Evolutionary conservation across 1,140 invertebrate genomes (phyloP), one percentile per base, ranked within the genome.

Genomic region (Brachionus asplanchnoidis): DNA sequence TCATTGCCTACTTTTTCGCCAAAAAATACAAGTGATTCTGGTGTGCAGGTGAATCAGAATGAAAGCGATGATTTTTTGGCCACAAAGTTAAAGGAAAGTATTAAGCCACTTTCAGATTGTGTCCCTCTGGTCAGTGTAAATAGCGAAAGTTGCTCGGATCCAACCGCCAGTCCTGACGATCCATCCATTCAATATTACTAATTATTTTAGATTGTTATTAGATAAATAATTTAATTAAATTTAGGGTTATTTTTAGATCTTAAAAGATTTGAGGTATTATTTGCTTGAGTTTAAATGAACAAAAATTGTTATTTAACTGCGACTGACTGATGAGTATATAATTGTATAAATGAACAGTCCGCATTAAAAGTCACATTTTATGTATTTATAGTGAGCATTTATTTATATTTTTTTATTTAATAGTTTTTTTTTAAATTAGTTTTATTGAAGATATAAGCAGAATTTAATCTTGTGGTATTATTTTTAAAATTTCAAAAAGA

Each of bases 21-120:
- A 17, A 73, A 73, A 73, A 73, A 42, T 73, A 40, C 68, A 4
- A 17, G 68, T 42, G 68, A 73, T 20, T 73, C 68, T 42, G 68
- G 68, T 17, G 68, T 73, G 8, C 36, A 73, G 40, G 7, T 42
- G 8, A 73, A 20, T 20, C 68, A 73, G 42, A 46, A 46, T 73
- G 68, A 73, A 42, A 73, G 68, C 36, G 68, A 73, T 73, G 68
- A 73, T 73, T 73, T 73, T 73, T 73, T 73, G n/a, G 12, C 20
- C 11, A 8, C 28, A 40, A 42, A 42, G 7, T 40, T 73, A 17
- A 73, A 73, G 17, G 68, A 73, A 73, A 73, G 8, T 8, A 17
- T 68, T 68, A 68, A 68, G 12, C 32, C 68, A 8, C 32, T 42
- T 1, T 9, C 28, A 20, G 32, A 36, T 8, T 12, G 32, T 11